Evolutionary conservation across 2,888 invertebrate genomes (phyloP).

Genomic region (Chymomyza amoena): DNA sequence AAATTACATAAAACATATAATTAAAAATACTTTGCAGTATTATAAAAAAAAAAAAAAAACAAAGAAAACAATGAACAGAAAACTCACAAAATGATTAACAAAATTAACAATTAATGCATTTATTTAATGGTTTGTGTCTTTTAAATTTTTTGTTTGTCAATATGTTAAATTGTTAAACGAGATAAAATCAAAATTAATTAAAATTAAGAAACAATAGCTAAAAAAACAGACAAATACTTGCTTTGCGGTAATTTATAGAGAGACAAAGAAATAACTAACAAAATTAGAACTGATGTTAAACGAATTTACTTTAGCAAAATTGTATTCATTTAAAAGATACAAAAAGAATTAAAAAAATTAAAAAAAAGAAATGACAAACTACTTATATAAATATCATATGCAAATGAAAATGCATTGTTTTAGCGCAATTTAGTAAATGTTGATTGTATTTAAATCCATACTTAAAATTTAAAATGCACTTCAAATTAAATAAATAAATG

Average conservation of each 20-base stretch:
- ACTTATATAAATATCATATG: conserved; percentile 13
- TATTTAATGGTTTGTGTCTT: conserved; percentile 18
- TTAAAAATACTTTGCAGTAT: conserved; percentile 13
- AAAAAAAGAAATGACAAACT: conserved; percentile 17
- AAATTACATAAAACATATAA: not conserved
- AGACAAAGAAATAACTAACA: conserved; percentile 45
- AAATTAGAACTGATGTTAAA: conserved; percentile 75
- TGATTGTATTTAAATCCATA: conserved; percentile 62
- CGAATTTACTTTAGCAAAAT: conserved; percentile 77
- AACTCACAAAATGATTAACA: not conserved
- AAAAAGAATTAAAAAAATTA: conserved; percentile 6
- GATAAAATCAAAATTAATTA: conserved; percentile 43
- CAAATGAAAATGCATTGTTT: conserved; percentile 42
- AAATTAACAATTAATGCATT: conserved; percentile 11
- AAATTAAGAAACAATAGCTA: conserved; percentile 15
- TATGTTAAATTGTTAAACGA: conserved; percentile 1
- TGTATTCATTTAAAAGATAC: conserved; percentile 58
- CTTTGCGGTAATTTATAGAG: not conserved
- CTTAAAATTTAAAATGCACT: conserved; percentile 59
- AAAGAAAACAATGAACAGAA: not conserved
- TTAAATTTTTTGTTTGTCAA: conserved; percentile 10
- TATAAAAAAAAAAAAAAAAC: not conserved
- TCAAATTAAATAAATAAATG: conserved; percentile 70
- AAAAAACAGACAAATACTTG: conserved; percentile 14
- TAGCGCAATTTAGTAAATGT: conserved; percentile 69